Percentiles rank a stretch among this genome's conserved stretches.
Conservation (phyloP, 2,797 vertebrate genomes). For the Xenops minutus region DNA sequence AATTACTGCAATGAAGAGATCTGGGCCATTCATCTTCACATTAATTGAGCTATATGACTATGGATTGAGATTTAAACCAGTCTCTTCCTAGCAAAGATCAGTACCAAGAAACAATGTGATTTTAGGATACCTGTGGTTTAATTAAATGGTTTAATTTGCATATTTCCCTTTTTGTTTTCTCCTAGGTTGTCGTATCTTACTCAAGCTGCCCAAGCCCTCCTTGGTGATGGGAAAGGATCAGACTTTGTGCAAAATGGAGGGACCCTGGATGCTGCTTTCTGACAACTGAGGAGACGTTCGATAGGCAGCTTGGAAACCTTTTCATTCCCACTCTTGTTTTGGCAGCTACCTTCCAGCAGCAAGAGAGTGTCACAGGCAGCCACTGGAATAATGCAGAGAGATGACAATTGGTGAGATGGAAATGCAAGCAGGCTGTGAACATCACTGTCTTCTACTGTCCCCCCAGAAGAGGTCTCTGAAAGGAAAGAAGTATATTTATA, state of each 20-base stretch:
- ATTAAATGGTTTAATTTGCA: not conserved
- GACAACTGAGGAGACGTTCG: not conserved
- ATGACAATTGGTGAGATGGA: not conserved
- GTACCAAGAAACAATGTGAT: not conserved
- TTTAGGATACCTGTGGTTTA: not conserved
- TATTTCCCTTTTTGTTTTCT: not conserved
- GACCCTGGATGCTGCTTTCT: not conserved
- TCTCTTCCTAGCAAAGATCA: not conserved
- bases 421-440: not conserved
- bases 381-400: not conserved
- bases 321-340: not conserved
- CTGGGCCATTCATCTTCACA: not conserved
- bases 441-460: fast-evolving
- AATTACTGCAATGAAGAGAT: not conserved
- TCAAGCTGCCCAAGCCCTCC: not conserved
- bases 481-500: not conserved
- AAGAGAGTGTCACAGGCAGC: not conserved
- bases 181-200: not conserved
- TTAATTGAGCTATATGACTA: not conserved
- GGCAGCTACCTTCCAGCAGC: not conserved
- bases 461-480: not conserved
- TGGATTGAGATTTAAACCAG: not conserved
- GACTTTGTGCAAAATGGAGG: not conserved
- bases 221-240: not conserved
- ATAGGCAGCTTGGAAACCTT: not conserved